Base-by-base conservation (phyloP, 2,888 invertebrate genomes). In the Bimastos eiseni region DNA sequence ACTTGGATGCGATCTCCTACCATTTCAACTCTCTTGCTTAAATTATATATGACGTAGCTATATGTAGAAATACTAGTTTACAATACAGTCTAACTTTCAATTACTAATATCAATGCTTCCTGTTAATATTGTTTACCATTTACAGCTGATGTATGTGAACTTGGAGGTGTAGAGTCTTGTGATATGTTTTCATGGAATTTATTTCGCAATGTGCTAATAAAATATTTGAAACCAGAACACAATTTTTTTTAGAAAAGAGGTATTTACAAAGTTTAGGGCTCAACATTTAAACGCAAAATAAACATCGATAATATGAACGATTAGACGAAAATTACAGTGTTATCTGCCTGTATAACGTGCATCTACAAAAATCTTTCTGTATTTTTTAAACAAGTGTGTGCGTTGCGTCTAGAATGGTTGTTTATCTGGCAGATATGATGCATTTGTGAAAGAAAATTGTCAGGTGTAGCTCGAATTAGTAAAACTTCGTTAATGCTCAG, bases 171-270 rank as follows among this genome's bases (percentile, higher is more conserved):
- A 70, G 49, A 24, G 4, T 30, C 70, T n/a, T 70, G 70, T 70
- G 70, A 70, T 70, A 70, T 70, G 70, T 70, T 70, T 70, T 70
- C 70, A 70, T 70, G 30, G 70, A 70, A 70, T 70, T 70, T 70
- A 70, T n/a, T 70, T 70, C 70, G 8, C 8, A n/a, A n/a, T n/a
- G 70, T 70, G 70, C n/a, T 70, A 70, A 70, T 70, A 70, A 70
- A 49, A 70, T 70, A n/a, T n/a, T n/a, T 30, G 0, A 70, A 70
- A 49, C 49, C 1, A 70, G 30, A 70, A 0, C n/a, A n/a, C 4
- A 13, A n/a, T 30, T 30, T 70, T 11, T 70, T 70, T 70, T 70
- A n/a, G 11, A 70, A 24, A 8, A n/a, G 15, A 41, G 41, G 6
- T 41, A 11, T 41, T 41, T 70, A n/a, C n/a, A 70, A 24, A 24